phyloP scores from a whole-genome alignment of 2,113 vertebrate genomes.

The Raja brachyura region DNA sequence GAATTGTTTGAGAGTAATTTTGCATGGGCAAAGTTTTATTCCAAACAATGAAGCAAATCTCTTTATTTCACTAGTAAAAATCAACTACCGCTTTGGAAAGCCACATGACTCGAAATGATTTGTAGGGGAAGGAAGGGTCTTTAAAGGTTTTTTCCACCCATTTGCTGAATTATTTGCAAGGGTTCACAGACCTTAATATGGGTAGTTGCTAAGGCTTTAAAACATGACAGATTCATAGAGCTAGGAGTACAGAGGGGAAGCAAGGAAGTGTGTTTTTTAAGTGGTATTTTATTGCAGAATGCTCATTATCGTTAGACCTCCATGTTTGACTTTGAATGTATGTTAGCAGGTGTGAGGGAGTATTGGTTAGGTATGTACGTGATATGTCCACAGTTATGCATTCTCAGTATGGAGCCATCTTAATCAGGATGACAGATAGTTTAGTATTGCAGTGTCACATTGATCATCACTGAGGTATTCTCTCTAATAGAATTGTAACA shows the following conservation, averaged over 20 bases:
- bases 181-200: not conserved
- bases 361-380: too few species aligned
- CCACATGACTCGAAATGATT: not conserved
- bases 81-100: not conserved
- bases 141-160: not conserved
- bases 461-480: too few species aligned
- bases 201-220: not conserved
- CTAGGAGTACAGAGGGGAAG: too few species aligned
- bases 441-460: not conserved
- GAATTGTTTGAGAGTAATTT: not conserved
- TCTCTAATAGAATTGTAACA: not conserved
- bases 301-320: too few species aligned
- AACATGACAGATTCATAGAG: too few species aligned
- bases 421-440: too few species aligned
- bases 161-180: not conserved
- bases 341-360: too few species aligned
- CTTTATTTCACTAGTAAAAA: not conserved
- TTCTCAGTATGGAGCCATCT: too few species aligned
- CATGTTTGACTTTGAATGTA: too few species aligned
- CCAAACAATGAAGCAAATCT: not conserved
- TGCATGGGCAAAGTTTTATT: not conserved
- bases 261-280: too few species aligned
- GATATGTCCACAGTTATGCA: too few species aligned
- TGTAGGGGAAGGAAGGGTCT: not conserved
- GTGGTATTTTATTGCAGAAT: too few species aligned